A percentile compares a stretch with the other conserved stretches of the same genome.
phyloP scores from a whole-genome alignment of 2,113 vertebrate species.

The Tylochromis polylepis region DNA sequence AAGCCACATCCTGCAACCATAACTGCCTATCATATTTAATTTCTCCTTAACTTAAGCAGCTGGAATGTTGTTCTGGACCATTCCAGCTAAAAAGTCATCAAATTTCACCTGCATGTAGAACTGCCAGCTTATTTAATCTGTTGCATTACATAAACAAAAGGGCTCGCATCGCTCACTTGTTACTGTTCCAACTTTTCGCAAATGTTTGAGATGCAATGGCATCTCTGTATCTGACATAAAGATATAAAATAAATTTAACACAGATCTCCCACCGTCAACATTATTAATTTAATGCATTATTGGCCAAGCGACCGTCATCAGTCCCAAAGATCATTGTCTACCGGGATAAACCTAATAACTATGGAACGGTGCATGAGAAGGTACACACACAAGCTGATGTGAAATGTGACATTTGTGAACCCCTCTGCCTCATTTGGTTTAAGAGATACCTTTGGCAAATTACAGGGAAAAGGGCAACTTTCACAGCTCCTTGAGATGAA shows the following conservation, averaged over 20 bases:
- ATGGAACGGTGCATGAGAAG: not conserved
- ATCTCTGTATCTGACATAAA: not conserved
- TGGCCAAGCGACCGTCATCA: not conserved
- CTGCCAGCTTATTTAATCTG: not conserved
- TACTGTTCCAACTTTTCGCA: not conserved
- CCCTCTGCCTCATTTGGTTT: conserved; percentile 57
- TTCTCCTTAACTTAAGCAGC: not conserved
- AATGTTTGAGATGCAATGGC: not conserved
- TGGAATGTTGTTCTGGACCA: not conserved
- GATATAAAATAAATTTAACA: not conserved
- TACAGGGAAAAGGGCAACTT: conserved; percentile 63
- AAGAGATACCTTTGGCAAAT: conserved; percentile 47
- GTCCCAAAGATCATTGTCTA: not conserved
- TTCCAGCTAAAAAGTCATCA: not conserved
- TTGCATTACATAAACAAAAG: not conserved
- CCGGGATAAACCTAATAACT: not conserved
- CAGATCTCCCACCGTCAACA: not conserved
- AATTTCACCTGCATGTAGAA: not conserved
- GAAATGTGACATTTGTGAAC: conserved; percentile 45
- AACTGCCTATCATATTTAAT: not conserved
- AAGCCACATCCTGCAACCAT: not conserved
- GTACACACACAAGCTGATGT: not conserved
- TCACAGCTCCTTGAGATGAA: conserved; percentile 62
- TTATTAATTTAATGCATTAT: not conserved
- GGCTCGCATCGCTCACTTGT: not conserved